Percentiles rank a stretch among this genome's conserved stretches.
Evolutionary conservation across 1,140 invertebrate species (phyloP).

Genomic region (Monomorium pharaonis): DNA sequence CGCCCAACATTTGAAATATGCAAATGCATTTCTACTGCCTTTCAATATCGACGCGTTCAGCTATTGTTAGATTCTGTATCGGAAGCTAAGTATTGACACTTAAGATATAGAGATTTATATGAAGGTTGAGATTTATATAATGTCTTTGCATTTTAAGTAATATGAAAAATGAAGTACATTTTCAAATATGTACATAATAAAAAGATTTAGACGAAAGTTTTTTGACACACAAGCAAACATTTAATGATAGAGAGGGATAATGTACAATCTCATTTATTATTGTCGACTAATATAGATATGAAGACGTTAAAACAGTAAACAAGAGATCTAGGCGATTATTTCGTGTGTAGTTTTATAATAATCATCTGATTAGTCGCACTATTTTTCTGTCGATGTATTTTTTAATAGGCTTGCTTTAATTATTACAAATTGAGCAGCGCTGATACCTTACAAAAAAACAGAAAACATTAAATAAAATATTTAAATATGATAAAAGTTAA

Average conservation of each 20-base stretch:
- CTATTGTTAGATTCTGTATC: neutral
- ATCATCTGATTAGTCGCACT: neutral
- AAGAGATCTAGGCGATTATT: neutral
- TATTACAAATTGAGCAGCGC: neutral
- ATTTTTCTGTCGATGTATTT: neutral
- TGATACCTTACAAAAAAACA: neutral
- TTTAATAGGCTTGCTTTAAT: neutral
- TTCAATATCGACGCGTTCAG: neutral
- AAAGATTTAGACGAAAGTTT: neutral
- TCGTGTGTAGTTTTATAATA: neutral
- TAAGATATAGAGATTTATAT: neutral
- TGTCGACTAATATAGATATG: slow-evolving; percentile 2
- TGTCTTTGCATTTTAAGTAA: neutral
- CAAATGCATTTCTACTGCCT: neutral
- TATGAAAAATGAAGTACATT: neutral
- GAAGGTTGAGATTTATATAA: neutral
- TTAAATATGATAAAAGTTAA: neutral
- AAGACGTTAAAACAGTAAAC: neutral
- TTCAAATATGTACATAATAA: neutral
- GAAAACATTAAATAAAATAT: neutral
- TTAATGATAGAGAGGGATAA: neutral
- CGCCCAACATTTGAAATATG: neutral
- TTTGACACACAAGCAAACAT: no score
- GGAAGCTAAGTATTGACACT: neutral
- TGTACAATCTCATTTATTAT: slow-evolving; percentile 12